phyloP scores from a whole-genome alignment of 1,140 invertebrate species.

The Oncopeltus fasciatus region DNA sequence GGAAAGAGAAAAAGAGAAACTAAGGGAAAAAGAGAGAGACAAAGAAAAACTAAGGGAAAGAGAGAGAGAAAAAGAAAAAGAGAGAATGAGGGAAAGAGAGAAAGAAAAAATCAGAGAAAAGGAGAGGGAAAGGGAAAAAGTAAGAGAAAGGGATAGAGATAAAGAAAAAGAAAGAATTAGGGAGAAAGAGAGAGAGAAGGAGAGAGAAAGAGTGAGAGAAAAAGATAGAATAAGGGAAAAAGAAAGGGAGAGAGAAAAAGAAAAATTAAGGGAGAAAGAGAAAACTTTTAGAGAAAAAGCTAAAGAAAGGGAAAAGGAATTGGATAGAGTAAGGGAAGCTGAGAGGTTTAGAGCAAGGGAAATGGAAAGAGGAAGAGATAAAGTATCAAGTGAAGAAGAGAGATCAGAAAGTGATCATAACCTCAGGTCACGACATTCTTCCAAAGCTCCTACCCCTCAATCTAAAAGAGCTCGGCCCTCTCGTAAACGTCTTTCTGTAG shows the following conservation, averaged over 20 bases:
- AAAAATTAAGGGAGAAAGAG: neutral
- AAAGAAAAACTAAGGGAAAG: no score
- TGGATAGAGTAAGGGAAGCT: neutral
- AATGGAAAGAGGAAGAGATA: neutral
- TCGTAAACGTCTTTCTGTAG: constrained; percentile 36
- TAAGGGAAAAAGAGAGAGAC: no score
- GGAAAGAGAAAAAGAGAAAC: no score
- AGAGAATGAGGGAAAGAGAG: no score
- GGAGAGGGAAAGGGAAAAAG: no score
- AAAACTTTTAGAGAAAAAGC: neutral
- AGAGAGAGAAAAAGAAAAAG: no score
- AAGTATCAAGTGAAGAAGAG: neutral
- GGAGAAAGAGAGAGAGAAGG: no score
- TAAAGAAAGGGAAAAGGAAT: neutral
- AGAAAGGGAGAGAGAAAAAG: neutral
- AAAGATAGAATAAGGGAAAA: neutral
- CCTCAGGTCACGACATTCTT: neutral
- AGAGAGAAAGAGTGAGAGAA: neutral
- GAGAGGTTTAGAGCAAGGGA: neutral
- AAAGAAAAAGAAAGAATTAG: no score
- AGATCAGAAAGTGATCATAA: neutral
- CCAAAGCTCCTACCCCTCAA: neutral
- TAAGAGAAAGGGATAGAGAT: no score
- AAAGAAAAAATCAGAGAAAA: no score
- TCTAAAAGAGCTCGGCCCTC: neutral